A percentile compares a stretch with the other conserved stretches of the same genome.
Conservation (phyloP, 2,797 vertebrate species). For the Sebastes goodei region DNA sequence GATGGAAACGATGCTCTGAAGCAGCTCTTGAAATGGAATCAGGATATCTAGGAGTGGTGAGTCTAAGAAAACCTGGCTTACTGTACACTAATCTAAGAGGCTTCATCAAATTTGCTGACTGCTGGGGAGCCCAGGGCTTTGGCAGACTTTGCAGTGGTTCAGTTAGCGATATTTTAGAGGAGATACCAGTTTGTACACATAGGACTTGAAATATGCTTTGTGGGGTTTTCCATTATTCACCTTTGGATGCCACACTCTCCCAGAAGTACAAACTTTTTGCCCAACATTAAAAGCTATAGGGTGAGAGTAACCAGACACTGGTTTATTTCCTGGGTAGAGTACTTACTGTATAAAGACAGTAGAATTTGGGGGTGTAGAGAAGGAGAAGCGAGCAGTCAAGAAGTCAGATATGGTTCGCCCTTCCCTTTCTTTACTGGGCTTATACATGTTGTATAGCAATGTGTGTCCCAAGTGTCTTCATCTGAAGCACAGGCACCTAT, state of each 20-base stretch:
- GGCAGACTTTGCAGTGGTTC: background rate
- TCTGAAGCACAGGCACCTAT: background rate
- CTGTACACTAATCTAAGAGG: background rate
- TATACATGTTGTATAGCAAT: background rate
- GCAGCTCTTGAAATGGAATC: conserved; percentile 15
- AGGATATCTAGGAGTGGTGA: conserved; percentile 1
- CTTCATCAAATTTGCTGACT: background rate
- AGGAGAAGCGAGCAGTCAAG: background rate
- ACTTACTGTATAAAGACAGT: background rate
- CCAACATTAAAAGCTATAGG: background rate
- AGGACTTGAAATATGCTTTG: background rate
- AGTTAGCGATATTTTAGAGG: background rate
- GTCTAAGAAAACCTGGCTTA: conserved; percentile 2
- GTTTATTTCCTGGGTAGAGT: background rate
- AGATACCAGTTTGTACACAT: background rate
- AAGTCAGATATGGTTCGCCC: background rate
- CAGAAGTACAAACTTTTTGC: background rate
- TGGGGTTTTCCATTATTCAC: background rate
- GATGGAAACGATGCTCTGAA: conserved; percentile 4
- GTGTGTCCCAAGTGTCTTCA: background rate
- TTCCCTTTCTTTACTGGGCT: background rate
- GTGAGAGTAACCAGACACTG: background rate
- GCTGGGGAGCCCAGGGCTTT: background rate
- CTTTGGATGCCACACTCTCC: background rate
- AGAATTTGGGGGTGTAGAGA: background rate